Evolutionary conservation across 2,797 vertebrate genomes (phyloP), one percentile per base, ranked within the genome.

Genomic region (Podarcis siculus): DNA sequence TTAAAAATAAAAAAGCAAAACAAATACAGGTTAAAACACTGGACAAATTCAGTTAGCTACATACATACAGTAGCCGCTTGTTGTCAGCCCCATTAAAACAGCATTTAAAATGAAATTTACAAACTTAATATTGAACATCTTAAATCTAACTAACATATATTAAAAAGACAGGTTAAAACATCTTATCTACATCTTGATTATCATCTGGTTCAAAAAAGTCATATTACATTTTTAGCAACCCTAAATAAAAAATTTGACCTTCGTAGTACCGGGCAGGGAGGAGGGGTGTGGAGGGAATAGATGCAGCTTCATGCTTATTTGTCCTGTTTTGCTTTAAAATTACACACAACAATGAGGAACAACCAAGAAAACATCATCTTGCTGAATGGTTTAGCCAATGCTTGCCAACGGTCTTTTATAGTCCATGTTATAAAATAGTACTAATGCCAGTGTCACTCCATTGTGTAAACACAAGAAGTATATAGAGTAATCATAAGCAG

Each of bases 1-100:
- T 98, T 98, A 98, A 97, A 89, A 89, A 66, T 49, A 67, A 89
- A 89, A 89, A 72, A 67, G 39, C 78, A 69, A 85, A 99, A 99
- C 98, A 99, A 98, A 99, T 98, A 99, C 99, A 99, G 97, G 97
- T 98, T 98, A 98, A 97, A 98, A 99, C 98, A 99, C 98, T 98
- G 97, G 98, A 99, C 98, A 99, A 98, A 98, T 97, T 98, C 97
- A 98, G 97, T 97, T 98, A 98, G 98, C 98, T 97, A 98, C 98
- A 98, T 98, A 98, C 98, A 98, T 97, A 97, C 96, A 97, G 97
- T 97, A 98, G 97, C 97, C 96, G 95, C 96, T 97, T 97, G 94
- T 97, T 98, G 97, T 97, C 97, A 97, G 97, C 95, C 95, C 97
- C 97, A 98, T 98, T 97, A 97, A 97, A 97, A 97, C 97, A 98